Conservation (phyloP, 2,797 vertebrate genomes). For the Phoxinus dragarum region DNA sequence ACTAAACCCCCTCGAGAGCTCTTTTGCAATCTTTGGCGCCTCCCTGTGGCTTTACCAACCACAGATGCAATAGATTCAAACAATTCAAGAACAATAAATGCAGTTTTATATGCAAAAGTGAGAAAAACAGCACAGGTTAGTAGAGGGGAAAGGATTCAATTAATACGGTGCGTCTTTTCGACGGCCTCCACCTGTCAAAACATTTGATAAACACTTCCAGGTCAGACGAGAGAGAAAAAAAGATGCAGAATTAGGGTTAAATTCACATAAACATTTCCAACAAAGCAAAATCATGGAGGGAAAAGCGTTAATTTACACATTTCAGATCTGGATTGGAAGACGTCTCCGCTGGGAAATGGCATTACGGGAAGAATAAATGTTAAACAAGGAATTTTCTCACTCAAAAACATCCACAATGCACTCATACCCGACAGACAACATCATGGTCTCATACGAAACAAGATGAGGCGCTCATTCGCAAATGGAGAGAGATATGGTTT, state of each 20-base stretch:
- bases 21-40: conserved; percentile 28
- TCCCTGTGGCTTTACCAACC: conserved; percentile 54
- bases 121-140: conserved; percentile 32
- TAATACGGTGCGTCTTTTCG: conserved; percentile 44
- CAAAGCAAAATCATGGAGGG: neutral
- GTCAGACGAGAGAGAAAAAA: neutral
- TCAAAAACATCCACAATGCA: conserved; percentile 66
- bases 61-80: conserved; percentile 25
- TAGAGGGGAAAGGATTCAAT: conserved; percentile 42
- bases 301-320: conserved; percentile 8
- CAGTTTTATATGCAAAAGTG: conserved; percentile 29
- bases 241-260: conserved; percentile 55
- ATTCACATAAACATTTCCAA: conserved; percentile 22
- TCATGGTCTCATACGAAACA: conserved; percentile 80
- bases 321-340: conserved; percentile 40
- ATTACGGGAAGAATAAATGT: conserved; percentile 2
- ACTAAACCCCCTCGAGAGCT: conserved; percentile 75
- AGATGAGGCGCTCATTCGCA: conserved; percentile 76
- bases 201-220: neutral
- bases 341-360: neutral
- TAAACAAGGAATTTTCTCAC: conserved; percentile 2
- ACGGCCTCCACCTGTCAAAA: conserved; percentile 18
- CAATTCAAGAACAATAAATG: conserved; percentile 21
- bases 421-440: conserved; percentile 71
- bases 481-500: conserved; percentile 76